Evolutionary conservation across 2,797 vertebrate genomes (phyloP).

Genomic region (Sarcophilus harrisii): DNA sequence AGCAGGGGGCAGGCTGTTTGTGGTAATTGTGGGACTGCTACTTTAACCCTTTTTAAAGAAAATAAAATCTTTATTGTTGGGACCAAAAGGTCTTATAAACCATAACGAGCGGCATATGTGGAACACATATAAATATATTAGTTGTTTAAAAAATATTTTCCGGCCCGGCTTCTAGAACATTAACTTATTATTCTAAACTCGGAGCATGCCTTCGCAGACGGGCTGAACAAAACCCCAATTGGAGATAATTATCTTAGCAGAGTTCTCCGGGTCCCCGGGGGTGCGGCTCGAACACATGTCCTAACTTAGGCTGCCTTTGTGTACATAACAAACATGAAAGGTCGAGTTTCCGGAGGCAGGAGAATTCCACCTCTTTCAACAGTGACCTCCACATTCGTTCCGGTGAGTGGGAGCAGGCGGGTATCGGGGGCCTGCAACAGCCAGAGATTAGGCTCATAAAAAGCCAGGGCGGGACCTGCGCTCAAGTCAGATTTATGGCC

Average conservation of each 20-base stretch:
- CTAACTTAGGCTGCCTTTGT: constrained; percentile 76
- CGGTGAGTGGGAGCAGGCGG: constrained; percentile 48
- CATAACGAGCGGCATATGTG: constrained; percentile 84
- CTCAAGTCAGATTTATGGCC: background rate
- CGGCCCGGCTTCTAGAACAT: constrained; percentile 65
- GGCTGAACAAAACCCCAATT: constrained; percentile 74
- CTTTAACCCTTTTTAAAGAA: constrained; percentile 73
- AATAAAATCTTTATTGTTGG: constrained; percentile 84
- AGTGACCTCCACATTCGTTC: constrained; percentile 73
- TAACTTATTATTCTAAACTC: constrained; percentile 82
- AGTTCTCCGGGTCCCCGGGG: constrained; percentile 71
- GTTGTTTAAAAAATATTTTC: constrained; percentile 82
- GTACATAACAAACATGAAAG: constrained; percentile 69
- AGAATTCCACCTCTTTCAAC: constrained; percentile 65
- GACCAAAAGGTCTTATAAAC: constrained; percentile 84
- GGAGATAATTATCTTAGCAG: constrained; percentile 81
- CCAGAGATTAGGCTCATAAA: background rate
- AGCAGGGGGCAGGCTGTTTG: constrained; percentile 72
- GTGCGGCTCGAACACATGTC: constrained; percentile 63
- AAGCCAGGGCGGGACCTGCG: background rate
- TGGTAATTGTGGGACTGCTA: constrained; percentile 71
- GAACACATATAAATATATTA: constrained; percentile 77
- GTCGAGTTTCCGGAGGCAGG: constrained; percentile 65
- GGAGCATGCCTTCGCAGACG: constrained; percentile 71
- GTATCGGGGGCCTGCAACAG: constrained; percentile 39